phyloP scores from a whole-genome alignment of 2,888 invertebrate genomes.

The Athetis lepigone region DNA sequence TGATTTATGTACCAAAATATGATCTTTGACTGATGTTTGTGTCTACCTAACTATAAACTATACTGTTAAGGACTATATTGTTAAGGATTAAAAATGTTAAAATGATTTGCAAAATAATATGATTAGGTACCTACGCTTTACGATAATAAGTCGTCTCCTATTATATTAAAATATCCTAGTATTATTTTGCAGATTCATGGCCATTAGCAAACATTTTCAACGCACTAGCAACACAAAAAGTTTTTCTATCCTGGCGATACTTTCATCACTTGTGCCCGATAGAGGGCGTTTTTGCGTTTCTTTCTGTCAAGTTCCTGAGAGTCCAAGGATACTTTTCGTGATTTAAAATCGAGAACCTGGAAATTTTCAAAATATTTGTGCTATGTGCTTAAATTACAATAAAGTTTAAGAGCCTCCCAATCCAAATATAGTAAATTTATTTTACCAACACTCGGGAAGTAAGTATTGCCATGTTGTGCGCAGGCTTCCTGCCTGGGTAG shows the following conservation, averaged over 20 bases:
- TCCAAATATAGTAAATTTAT: background rate
- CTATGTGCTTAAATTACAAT: background rate
- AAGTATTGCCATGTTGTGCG: constrained; percentile 45
- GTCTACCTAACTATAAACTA: too few species aligned
- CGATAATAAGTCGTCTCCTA: background rate
- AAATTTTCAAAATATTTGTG: constrained; percentile 16
- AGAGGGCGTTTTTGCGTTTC: constrained; percentile 64
- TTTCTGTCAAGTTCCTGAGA: constrained; percentile 41
- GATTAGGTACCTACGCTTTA: background rate
- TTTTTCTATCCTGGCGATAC: constrained; percentile 79
- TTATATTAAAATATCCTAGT: background rate
- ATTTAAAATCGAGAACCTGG: background rate
- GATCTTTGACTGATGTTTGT: too few species aligned
- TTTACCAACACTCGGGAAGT: constrained; percentile 20
- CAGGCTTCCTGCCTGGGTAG: constrained; percentile 3
- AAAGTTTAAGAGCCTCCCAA: background rate
- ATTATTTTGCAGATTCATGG: background rate
- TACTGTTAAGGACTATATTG: too few species aligned
- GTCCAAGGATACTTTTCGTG: constrained; percentile 17
- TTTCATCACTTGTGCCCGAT: constrained; percentile 29
- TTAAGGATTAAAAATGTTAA: too few species aligned
- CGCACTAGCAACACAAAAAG: constrained; percentile 63
- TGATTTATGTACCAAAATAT: too few species aligned
- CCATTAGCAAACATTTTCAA: background rate
- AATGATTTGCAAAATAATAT: background rate